phyloP scores from a whole-genome alignment of 2,888 invertebrate species.

The Pedicia rivosa region DNA sequence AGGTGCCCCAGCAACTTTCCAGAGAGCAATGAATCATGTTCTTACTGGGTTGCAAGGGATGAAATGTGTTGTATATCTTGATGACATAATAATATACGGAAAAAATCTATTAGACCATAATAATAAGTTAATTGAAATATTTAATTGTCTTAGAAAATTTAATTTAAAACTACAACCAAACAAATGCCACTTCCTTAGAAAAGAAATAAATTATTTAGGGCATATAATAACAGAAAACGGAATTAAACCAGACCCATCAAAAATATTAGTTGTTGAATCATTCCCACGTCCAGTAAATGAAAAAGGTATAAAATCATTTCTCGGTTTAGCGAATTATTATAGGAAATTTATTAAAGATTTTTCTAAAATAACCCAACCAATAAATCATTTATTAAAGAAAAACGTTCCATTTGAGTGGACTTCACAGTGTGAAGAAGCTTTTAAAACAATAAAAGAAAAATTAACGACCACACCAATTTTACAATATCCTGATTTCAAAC shows the following conservation, averaged over 20 bases:
- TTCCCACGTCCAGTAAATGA: constrained; percentile 15
- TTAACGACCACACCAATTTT: constrained; percentile 7
- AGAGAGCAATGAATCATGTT: too few species aligned
- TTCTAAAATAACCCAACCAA: constrained; percentile 17
- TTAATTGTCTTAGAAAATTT: constrained; percentile 12
- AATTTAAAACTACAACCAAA: constrained; percentile 15
- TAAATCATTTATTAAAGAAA: constrained; percentile 6
- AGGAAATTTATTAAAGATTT: constrained; percentile 19
- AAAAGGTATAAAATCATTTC: constrained; percentile 15
- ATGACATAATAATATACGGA: constrained; percentile 16
- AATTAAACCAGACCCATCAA: constrained; percentile 17
- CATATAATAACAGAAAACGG: constrained; percentile 18
- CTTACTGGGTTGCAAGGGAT: too few species aligned
- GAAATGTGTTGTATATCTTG: constrained; percentile 15
- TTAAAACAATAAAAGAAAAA: constrained; percentile 4
- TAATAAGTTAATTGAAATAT: constrained; percentile 13
- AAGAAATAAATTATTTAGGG: constrained; percentile 12
- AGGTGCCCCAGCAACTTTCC: constrained; percentile 25
- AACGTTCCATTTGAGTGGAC: constrained; percentile 1
- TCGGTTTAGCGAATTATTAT: constrained; percentile 15
- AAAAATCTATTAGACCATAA: constrained; percentile 16
- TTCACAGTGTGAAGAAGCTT: background rate
- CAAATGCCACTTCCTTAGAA: constrained; percentile 14
- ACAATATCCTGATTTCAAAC: constrained; percentile 9
- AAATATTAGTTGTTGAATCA: constrained; percentile 15